A percentile compares a stretch with the other conserved stretches of the same genome.
Conservation (phyloP, 2,113 vertebrate species). For the Paratilapia polleni region DNA sequence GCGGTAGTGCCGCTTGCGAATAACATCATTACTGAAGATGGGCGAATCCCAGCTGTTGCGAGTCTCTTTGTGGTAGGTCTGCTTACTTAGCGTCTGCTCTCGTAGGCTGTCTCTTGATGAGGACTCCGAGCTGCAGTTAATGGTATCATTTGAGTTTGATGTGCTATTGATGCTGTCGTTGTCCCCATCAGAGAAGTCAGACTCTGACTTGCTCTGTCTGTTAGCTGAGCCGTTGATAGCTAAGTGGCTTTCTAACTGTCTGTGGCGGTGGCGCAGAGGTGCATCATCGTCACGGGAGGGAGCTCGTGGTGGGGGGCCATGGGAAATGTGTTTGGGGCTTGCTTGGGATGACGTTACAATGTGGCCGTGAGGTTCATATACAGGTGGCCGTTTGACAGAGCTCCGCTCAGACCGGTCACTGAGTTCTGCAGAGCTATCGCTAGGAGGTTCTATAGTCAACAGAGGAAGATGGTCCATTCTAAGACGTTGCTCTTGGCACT, state of each 20-base stretch:
- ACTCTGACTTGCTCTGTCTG: constrained; percentile 95
- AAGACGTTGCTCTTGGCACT: constrained; percentile 89
- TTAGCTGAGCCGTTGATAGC: constrained; percentile 93
- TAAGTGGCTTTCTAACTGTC: constrained; percentile 90
- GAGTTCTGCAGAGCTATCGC: constrained; percentile 91
- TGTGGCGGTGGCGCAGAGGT: constrained; percentile 85
- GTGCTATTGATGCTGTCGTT: constrained; percentile 99
- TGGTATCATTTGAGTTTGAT: constrained; percentile 97
- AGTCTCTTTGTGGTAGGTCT: constrained; percentile 98
- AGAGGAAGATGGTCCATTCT: constrained; percentile 90
- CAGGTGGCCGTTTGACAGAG: constrained; percentile 86
- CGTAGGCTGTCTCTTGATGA: constrained; percentile 94
- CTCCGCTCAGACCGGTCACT: constrained; percentile 90
- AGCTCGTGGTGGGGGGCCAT: constrained; percentile 83
- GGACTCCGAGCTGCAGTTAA: constrained; percentile 97
- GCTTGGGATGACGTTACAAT: constrained; percentile 85
- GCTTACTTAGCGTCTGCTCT: constrained; percentile 95
- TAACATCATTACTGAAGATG: constrained; percentile 96
- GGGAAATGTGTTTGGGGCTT: constrained; percentile 90
- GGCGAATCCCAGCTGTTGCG: constrained; percentile 99
- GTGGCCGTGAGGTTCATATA: constrained; percentile 82
- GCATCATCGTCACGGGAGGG: constrained; percentile 86
- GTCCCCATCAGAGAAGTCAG: constrained; percentile 96
- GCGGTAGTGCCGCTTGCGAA: constrained; percentile 96
- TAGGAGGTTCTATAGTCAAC: constrained; percentile 94